These are phyloP conservation scores for Baccha elongata DNA, from an alignment of 2,888 invertebrate species.

Conservation along the genomic window DNA sequence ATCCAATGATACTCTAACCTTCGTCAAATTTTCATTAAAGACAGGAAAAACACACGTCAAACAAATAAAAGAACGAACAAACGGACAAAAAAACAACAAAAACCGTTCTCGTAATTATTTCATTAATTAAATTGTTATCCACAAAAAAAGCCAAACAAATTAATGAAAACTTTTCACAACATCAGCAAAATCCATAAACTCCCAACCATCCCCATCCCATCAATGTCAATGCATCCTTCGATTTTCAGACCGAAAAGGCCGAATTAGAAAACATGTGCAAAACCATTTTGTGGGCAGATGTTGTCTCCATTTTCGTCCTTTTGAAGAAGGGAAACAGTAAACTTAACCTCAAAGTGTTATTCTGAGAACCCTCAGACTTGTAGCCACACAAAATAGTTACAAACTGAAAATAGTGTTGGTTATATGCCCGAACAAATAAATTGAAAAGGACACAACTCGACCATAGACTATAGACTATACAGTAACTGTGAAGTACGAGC, in stretches of 20 bases:
- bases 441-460: slow-evolving; percentile 27
- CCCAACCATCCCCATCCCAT: neutral
- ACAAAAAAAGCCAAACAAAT: slow-evolving; percentile 50
- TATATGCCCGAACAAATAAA: slow-evolving; percentile 30
- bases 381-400: slow-evolving; percentile 46
- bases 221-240: neutral
- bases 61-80: slow-evolving; percentile 11
- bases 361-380: slow-evolving; percentile 14
- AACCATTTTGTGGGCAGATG: slow-evolving; percentile 57
- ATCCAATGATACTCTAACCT: slow-evolving; percentile 13
- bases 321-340: slow-evolving; percentile 30
- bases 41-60: slow-evolving; percentile 22
- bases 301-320: slow-evolving; percentile 37
- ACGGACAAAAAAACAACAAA: slow-evolving; percentile 4
- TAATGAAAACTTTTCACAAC: slow-evolving; percentile 55
- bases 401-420: slow-evolving; percentile 24
- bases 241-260: neutral
- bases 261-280: slow-evolving; percentile 21
- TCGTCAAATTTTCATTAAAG: slow-evolving; percentile 38
- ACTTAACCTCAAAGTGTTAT: slow-evolving; percentile 55
- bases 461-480: neutral
- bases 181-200: neutral
- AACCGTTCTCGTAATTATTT: slow-evolving; percentile 50
- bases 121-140: slow-evolving; percentile 64
- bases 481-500: neutral